Evolutionary conservation across 1,140 invertebrate genomes (phyloP), one percentile per base, ranked within the genome.

Genomic region (Scylla paramamosain): DNA sequence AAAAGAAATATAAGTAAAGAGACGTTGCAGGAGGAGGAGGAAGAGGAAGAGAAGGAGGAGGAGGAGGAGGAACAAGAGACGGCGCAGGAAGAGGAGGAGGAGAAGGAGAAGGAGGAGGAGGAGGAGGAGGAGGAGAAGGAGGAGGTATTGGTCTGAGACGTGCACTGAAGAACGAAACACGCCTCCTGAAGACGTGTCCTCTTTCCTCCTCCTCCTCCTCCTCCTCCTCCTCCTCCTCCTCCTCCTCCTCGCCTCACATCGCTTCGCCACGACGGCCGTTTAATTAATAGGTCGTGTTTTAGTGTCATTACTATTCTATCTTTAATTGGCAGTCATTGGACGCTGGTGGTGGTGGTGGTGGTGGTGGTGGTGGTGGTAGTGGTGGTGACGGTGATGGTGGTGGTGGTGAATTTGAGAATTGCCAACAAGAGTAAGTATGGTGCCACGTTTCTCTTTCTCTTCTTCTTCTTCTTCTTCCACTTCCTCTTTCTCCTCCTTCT

Each of bases 281-380:
- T 91, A 91, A 91, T 91, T 91, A 91, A 59, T 59, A 91, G 46
- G 28, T 59, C n/a, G 46, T 32, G 31, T 91, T 91, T 91, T 39
- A 77, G 31, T 39, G n/a, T 91, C 29, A 91, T 91, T 77, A 91
- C 39, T 77, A 32, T 32, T 77, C 52, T 77, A n/a, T 32, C 29
- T 91, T 31, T 91, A 77, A 91, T 91, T 91, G 48, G 31, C 48
- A 91, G 28, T 59, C 89, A 91, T 67, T 59, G 46, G 59, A 3
- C 31, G 29, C 1, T 77, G 67, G 8, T 77, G 67, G n/a, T 77
- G 67, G 67, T 77, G 25, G 67, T 77, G n/a, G 67, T 77, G 20
- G 67, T 77, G 67, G 67, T 77, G 67, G 67, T 77, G 67, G 67
- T 77, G 67, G 67, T 77, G 67, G 25, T 77, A 20, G 67, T n/a